phyloP scores from a whole-genome alignment of 2,888 invertebrate genomes.

The Abscondita cerata region DNA sequence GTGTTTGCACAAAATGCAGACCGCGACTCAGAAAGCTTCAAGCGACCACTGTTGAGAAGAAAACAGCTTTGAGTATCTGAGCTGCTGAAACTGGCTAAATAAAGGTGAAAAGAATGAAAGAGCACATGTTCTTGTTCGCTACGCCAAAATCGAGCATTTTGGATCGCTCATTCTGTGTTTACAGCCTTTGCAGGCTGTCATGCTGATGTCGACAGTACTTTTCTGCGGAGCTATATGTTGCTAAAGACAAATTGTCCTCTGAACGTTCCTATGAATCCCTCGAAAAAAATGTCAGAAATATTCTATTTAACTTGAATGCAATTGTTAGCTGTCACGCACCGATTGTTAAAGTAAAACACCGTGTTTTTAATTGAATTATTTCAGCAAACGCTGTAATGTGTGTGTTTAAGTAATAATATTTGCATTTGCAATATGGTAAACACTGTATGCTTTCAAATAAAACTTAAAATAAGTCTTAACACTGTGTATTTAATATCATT shows the following conservation, averaged over 20 bases:
- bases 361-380: background rate
- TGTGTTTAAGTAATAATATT: background rate
- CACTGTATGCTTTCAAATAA: background rate
- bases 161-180: background rate
- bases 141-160: slow-evolving; percentile 8
- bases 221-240: slow-evolving; percentile 2
- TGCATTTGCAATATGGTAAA: background rate
- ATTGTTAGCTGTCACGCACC: background rate
- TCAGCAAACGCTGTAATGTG: background rate
- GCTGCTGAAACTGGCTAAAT: background rate
- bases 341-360: background rate
- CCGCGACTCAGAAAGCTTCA: too few relatives aligned
- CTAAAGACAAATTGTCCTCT: slow-evolving; percentile 11
- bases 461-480: slow-evolving; percentile 4
- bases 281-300: slow-evolving; percentile 7
- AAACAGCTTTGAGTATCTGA: slow-evolving; percentile 60
- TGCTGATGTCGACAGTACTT: background rate
- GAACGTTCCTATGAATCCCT: slow-evolving; percentile 5
- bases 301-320: slow-evolving; percentile 7
- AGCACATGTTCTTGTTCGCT: background rate
- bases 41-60: background rate
- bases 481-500: background rate
- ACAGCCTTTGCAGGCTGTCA: too few relatives aligned
- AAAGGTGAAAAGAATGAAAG: background rate
- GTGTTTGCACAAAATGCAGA: too few relatives aligned